Base-by-base conservation (phyloP, 1,140 invertebrate species). In the Pseudomyrmex cubaensis region DNA sequence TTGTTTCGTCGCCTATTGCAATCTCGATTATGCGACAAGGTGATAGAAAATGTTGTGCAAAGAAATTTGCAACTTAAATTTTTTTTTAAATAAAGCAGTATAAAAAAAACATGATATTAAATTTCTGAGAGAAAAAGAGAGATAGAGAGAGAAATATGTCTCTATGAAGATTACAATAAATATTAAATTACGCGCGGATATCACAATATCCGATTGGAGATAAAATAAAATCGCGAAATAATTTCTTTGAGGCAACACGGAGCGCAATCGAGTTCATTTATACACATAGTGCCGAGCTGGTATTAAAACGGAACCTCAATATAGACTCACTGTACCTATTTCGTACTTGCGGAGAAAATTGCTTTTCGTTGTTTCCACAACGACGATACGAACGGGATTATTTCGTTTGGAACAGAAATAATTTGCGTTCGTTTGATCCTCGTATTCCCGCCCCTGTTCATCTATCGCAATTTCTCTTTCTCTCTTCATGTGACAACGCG, bases 391-490 rank as follows among this genome's bases (percentile, higher is more conserved):
- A 72, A 52, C 77, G 57, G 44, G 2, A 88, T 88, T 87, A 84
- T 88, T 88, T 87, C 85, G 67, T 77, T 77, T 84, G 61, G 63
- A 84, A 84, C 66, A 66, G 86, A 86, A 88, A 88, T 87, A 72
- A 88, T 88, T 88, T 87, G 77, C 64, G 35, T 61, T 48, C 85
- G 86, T 88, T 88, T 87, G 86, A 88, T 87, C 86, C 62, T 63
- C 50, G 54, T 20, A 54, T 66, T 87, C 46, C 73, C 63, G 12
- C 59, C 48, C 35, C 50, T 35, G 66, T 56, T 52, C 86, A 72
- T 75, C 84, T 66, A 56, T 84, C 76, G 50, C 17, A 48, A 84
- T 69, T 76, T 78, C 86, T 80, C 86, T 85, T 72, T 80, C 54
- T 80, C 76, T 80, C 76, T 80, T 70, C 64, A 61, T 48, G 64